phyloP scores from a whole-genome alignment of 2,113 vertebrate species.

The Isurus oxyrinchus region DNA sequence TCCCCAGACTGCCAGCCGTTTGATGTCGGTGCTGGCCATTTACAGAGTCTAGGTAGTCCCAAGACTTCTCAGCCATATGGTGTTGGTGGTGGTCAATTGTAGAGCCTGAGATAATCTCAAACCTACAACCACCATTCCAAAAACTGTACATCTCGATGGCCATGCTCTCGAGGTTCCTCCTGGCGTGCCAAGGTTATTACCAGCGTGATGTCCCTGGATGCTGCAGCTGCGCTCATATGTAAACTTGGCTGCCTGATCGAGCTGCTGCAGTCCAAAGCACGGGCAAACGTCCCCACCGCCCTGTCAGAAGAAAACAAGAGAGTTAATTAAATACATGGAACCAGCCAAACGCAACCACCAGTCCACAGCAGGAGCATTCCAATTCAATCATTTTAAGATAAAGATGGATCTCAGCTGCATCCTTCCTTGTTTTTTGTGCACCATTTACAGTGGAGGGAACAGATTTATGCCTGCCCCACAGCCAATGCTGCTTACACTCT shows the following conservation, averaged over 20 bases:
- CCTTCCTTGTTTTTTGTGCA: too few relatives aligned
- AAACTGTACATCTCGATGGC: neutral
- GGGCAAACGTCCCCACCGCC: slow-evolving; percentile 84
- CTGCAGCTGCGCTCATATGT: slow-evolving; percentile 46
- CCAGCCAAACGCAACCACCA: slow-evolving; percentile 10
- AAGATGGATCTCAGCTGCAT: too few relatives aligned
- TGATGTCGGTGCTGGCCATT: neutral
- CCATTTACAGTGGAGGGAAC: neutral
- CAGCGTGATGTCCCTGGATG: slow-evolving; percentile 89
- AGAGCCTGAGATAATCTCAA: neutral
- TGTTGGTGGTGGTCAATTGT: neutral
- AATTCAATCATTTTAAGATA: too few relatives aligned
- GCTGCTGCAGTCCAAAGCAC: slow-evolving; percentile 89
- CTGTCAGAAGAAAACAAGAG: slow-evolving; percentile 50
- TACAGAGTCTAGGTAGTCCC: neutral
- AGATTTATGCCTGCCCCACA: neutral
- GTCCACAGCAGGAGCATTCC: neutral
- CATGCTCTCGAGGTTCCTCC: neutral
- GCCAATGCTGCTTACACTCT: too few relatives aligned
- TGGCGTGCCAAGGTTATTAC: slow-evolving; percentile 47
- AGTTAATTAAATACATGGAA: neutral
- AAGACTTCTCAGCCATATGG: neutral
- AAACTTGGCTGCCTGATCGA: slow-evolving; percentile 91
- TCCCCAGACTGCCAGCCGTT: neutral
- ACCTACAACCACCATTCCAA: neutral